A percentile compares a stretch with the other conserved stretches of the same genome.
Evolutionary conservation across 2,797 vertebrate genomes (phyloP).

Genomic region (Nothura maculosa): DNA sequence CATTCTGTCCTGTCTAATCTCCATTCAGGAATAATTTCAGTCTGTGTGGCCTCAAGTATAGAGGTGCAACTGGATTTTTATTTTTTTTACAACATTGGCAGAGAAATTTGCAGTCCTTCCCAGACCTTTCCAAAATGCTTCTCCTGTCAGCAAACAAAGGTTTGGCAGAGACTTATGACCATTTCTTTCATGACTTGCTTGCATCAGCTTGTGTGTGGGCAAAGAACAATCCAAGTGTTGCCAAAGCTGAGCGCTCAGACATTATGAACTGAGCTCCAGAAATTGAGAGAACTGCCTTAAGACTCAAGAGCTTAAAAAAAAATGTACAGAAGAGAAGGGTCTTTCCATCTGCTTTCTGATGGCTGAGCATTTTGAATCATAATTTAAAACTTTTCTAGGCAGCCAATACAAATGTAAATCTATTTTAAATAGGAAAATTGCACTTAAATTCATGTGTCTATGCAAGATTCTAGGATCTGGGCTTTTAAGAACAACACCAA

Average conservation of each 20-base stretch:
- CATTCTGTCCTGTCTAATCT: background rate
- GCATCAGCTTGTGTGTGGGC: background rate
- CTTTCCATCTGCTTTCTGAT: background rate
- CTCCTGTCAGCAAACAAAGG: constrained; percentile 34
- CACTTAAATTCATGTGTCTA: background rate
- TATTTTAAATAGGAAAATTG: background rate
- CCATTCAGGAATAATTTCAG: constrained; percentile 37
- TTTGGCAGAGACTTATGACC: constrained; percentile 12
- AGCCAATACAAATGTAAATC: background rate
- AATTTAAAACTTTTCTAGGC: background rate
- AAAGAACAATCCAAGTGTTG: background rate
- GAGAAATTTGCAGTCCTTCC: constrained; percentile 23
- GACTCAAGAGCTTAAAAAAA: background rate
- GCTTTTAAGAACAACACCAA: background rate
- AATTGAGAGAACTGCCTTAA: constrained; percentile 9
- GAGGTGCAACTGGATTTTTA: constrained; percentile 5
- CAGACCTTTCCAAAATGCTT: constrained; percentile 32
- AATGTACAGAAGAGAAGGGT: background rate
- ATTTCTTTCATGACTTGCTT: constrained; percentile 9
- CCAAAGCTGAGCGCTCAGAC: constrained; percentile 1
- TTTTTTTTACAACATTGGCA: background rate
- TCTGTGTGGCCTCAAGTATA: constrained; percentile 53
- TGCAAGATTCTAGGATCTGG: background rate
- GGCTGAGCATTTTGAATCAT: background rate
- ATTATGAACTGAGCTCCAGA: background rate